These are phyloP conservation scores for Capitella teleta DNA, from an alignment of 1,140 invertebrate genomes.

Conservation along the genomic window DNA sequence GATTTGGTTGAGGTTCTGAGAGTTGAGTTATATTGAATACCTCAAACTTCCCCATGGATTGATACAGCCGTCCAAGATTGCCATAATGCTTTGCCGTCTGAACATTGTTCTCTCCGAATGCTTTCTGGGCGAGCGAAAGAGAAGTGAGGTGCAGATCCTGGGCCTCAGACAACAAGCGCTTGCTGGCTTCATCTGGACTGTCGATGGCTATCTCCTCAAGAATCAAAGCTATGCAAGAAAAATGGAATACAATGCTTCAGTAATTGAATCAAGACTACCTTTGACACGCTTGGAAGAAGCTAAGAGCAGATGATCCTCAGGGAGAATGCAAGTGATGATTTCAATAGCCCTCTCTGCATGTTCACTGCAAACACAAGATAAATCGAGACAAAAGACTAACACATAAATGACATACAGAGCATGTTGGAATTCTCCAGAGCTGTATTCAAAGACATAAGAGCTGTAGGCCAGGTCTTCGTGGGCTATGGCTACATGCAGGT, in stretches of 20 bases:
- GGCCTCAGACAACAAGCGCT: slow-evolving; percentile 50
- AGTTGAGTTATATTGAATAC: slow-evolving; percentile 40
- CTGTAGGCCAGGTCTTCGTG: slow-evolving; percentile 86
- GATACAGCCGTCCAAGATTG: slow-evolving; percentile 79
- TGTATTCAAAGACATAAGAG: slow-evolving; percentile 82
- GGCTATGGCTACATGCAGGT: slow-evolving; percentile 72
- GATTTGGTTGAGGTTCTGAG: no score
- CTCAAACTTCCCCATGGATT: slow-evolving; percentile 75
- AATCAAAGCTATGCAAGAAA: slow-evolving; percentile 55
- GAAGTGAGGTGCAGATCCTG: slow-evolving; percentile 71
- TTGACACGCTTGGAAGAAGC: slow-evolving; percentile 81
- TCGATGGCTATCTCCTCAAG: slow-evolving; percentile 86
- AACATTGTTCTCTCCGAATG: slow-evolving; percentile 82
- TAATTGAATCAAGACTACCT: slow-evolving; percentile 21
- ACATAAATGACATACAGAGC: slow-evolving; percentile 50
- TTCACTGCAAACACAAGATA: no score
- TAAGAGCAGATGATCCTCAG: slow-evolving; percentile 67
- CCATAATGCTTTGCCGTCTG: slow-evolving; percentile 92
- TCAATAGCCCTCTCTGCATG: slow-evolving; percentile 71
- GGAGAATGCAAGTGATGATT: slow-evolving; percentile 66
- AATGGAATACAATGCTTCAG: background rate
- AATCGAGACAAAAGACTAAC: no score
- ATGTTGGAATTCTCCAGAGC: slow-evolving; percentile 66
- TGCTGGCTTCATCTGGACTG: slow-evolving; percentile 42
- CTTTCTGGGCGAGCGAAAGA: slow-evolving; percentile 58